These are phyloP conservation scores for Ptyas mucosa DNA, from an alignment of 2,113 vertebrate genomes.

Conservation along the genomic window DNA sequence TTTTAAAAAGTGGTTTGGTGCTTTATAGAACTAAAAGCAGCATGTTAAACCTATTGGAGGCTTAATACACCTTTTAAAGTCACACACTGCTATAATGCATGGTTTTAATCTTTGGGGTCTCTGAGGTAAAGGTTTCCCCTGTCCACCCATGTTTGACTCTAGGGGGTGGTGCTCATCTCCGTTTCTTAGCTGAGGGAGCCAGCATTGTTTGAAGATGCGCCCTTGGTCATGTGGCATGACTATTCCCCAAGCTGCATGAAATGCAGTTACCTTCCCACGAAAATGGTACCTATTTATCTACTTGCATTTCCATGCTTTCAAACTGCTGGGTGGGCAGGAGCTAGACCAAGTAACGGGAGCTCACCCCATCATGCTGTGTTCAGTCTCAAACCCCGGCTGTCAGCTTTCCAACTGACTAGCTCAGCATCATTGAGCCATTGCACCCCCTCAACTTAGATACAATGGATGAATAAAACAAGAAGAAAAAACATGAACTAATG, in stretches of 20 bases:
- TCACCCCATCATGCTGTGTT: background rate
- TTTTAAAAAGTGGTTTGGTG: background rate
- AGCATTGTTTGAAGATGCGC: background rate
- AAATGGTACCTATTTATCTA: background rate
- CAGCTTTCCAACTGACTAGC: too few species aligned
- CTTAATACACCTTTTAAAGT: background rate
- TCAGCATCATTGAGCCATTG: too few species aligned
- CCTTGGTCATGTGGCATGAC: background rate
- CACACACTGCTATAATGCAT: background rate
- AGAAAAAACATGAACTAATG: background rate
- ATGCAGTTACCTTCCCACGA: background rate
- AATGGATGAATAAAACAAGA: background rate
- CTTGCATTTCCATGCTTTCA: background rate
- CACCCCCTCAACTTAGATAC: too few species aligned
- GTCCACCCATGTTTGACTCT: background rate
- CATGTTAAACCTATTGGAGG: background rate
- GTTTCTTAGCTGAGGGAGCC: background rate
- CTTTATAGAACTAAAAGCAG: background rate
- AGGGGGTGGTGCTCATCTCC: background rate
- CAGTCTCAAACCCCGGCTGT: background rate
- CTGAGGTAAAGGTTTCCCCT: background rate
- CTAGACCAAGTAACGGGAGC: background rate
- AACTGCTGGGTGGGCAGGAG: background rate
- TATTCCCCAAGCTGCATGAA: background rate
- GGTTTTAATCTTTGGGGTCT: background rate